phyloP scores from a whole-genome alignment of 2,113 vertebrate species.

The Mesocricetus auratus region DNA sequence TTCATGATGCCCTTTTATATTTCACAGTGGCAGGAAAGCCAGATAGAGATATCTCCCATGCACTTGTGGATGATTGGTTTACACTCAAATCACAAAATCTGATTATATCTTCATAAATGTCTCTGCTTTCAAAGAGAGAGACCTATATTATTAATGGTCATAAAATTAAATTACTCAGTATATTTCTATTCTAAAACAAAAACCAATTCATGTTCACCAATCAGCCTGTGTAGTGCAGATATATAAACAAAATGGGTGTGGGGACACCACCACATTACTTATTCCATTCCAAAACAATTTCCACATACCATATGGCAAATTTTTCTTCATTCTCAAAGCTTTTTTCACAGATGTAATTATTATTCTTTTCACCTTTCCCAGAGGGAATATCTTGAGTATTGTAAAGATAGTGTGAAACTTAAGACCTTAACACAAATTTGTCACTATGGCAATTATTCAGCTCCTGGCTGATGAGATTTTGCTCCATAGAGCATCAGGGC shows the following conservation, averaged over 20 bases:
- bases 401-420: slow-evolving; percentile 79
- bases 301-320: slow-evolving; percentile 75
- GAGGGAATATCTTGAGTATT: slow-evolving; percentile 76
- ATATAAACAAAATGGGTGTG: slow-evolving; percentile 71
- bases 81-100: slow-evolving; percentile 76
- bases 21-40: not conserved
- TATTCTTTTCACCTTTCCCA: slow-evolving; percentile 82
- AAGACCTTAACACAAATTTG: slow-evolving; percentile 72
- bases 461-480: not conserved
- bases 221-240: slow-evolving; percentile 47
- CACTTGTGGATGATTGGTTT: slow-evolving; percentile 73
- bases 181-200: slow-evolving; percentile 71
- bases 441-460: slow-evolving; percentile 59
- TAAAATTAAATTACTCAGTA: slow-evolving; percentile 72
- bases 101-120: slow-evolving; percentile 79
- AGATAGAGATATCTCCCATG: slow-evolving; percentile 47
- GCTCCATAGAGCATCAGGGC: not conserved
- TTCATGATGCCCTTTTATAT: not conserved
- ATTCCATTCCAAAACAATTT: slow-evolving; percentile 81
- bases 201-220: slow-evolving; percentile 57
- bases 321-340: slow-evolving; percentile 38
- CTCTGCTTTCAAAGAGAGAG: slow-evolving; percentile 71
- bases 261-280: slow-evolving; percentile 3
- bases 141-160: slow-evolving; percentile 74
- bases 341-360: slow-evolving; percentile 83